Evolutionary conservation across 2,888 invertebrate genomes (phyloP).

Genomic region (Physocephala rufipes): DNA sequence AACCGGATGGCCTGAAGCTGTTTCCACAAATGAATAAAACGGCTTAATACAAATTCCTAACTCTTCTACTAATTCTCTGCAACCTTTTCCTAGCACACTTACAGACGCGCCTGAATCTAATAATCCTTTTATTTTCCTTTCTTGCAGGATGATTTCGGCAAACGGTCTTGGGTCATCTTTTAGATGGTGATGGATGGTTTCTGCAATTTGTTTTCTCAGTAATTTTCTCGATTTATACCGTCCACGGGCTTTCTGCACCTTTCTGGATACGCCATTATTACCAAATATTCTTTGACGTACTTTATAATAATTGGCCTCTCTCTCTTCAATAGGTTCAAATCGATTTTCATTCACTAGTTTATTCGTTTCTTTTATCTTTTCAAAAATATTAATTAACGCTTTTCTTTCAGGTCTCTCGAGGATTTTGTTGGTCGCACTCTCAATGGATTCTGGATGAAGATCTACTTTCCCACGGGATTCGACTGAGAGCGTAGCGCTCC

Average conservation of each 20-base stretch:
- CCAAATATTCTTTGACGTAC: not conserved
- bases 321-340: not conserved
- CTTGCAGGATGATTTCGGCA: not conserved
- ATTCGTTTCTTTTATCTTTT: not conserved
- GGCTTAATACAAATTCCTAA: not conserved
- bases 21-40: not conserved
- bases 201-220: not conserved
- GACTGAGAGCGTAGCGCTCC: not conserved
- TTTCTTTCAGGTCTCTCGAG: not conserved
- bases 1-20: slow-evolving; percentile 29
- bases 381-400: not conserved
- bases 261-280: not conserved
- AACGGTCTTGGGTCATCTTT: slow-evolving; percentile 24
- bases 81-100: slow-evolving; percentile 16
- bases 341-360: not conserved
- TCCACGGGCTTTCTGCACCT: not conserved
- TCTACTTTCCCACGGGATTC: not conserved
- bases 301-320: not conserved
- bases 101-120: slow-evolving; percentile 37
- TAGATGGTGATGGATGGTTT: not conserved
- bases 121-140: slow-evolving; percentile 5
- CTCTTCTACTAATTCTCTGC: not conserved
- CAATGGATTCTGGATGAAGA: too few relatives aligned
- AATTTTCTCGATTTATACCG: not conserved
- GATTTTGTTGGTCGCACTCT: not conserved